phyloP scores from a whole-genome alignment of 2,888 invertebrate species.

The Tenthredo amoena region DNA sequence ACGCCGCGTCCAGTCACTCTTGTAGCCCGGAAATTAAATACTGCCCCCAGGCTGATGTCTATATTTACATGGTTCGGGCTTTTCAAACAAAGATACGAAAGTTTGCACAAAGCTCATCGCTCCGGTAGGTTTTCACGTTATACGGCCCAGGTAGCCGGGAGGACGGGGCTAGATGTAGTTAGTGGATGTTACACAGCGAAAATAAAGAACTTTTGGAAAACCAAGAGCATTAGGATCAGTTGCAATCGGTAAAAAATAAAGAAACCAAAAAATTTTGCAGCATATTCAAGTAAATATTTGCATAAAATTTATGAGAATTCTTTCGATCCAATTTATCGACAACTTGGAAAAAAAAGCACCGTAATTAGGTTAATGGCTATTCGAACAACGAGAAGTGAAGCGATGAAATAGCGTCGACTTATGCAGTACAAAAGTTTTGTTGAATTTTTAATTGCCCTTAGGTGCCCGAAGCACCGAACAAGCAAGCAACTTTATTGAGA shows the following conservation, averaged over 20 bases:
- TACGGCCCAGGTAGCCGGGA: not conserved
- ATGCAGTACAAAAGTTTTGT: not conserved
- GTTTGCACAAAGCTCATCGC: conserved; percentile 47
- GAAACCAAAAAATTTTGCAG: not conserved
- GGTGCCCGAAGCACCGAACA: not conserved
- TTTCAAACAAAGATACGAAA: conserved; percentile 53
- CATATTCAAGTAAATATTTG: not conserved
- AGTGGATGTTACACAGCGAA: not conserved
- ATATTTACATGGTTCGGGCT: conserved; percentile 53
- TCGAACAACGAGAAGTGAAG: not conserved
- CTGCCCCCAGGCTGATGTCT: conserved; percentile 59
- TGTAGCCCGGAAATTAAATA: conserved; percentile 71
- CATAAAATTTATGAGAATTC: not conserved
- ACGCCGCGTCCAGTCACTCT: conserved; percentile 50
- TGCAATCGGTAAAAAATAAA: not conserved
- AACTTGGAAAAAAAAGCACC: not conserved
- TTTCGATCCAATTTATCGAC: not conserved
- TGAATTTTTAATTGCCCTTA: conserved; percentile 25
- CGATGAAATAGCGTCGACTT: conserved; percentile 1
- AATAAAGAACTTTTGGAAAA: not conserved
- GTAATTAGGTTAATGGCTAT: not conserved
- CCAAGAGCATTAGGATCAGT: not conserved
- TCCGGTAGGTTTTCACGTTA: conserved; percentile 18
- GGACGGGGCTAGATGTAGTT: not conserved
- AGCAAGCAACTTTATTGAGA: conserved; percentile 26